Base-by-base conservation (phyloP, 2,797 vertebrate genomes). In the Tiaroga cobitis region DNA sequence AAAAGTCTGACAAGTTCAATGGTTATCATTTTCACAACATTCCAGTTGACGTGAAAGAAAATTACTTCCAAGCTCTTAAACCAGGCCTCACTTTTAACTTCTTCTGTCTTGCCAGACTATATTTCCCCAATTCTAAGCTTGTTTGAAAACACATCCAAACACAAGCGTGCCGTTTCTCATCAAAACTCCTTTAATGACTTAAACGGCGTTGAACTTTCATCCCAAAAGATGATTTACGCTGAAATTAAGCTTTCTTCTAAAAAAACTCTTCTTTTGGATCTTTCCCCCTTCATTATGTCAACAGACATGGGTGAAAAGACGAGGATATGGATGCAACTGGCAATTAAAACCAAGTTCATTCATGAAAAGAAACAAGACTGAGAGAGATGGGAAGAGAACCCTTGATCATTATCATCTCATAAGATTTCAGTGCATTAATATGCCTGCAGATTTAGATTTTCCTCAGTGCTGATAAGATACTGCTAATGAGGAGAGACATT, bases 151-250 rank as follows among this genome's bases (percentile, higher is more conserved):
- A 10, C 70, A 63, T 82, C 29, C 1, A 74, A 74, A 68, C 32
- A 54, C 72, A 39, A 74, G 26, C 4, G 0, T 34, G 37, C 11
- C 10, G 1, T 54, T 41, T 69, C 29, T 68, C 72, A 68, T 77
- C 73, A 56, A 26, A 83, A 56, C 61, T 77, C 21, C 7, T 41
- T 77, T 84, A 77, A 84, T 84, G 63, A 77, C 49, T 77, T 54
- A 15, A 77, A 63, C 19, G 34, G 19, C 8, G 39, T 10, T 79
- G 26, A 84, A 70, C 83, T 84, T 78, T 78, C 37, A 84, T 43
- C 37, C 19, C 7, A 24, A 84, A 78, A 56, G 11, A 67, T 18
- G 37, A 84, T 69, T 78, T 67, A 65, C 1, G 9, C 61, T 37
- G 24, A 65, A 65, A 37, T 43, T 32, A 49, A 9, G 15, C 16